phyloP scores from a whole-genome alignment of 2,797 vertebrate genomes.

The Borostomias antarcticus region DNA sequence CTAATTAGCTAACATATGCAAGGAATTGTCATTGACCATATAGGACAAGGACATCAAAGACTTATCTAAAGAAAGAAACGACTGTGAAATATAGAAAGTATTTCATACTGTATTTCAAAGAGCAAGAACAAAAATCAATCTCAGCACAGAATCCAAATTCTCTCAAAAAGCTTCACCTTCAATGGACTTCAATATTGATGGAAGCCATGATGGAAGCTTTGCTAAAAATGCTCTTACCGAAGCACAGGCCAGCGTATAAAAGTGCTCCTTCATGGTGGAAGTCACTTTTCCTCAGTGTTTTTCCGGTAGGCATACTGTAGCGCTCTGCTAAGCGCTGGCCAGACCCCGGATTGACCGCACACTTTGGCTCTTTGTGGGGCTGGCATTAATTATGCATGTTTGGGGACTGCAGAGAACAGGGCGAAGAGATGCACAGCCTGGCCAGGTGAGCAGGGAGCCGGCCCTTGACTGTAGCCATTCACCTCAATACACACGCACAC shows the following conservation, averaged over 20 bases:
- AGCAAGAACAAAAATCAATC: not conserved
- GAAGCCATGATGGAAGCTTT: not conserved
- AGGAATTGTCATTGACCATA: not conserved
- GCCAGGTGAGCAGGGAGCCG: constrained; percentile 57
- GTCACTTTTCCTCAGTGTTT: constrained; percentile 1
- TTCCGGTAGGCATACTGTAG: not conserved
- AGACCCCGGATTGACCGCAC: constrained; percentile 22
- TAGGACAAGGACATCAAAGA: not conserved
- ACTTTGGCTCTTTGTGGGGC: constrained; percentile 66
- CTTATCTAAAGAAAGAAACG: not conserved
- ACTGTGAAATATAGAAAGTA: not conserved
- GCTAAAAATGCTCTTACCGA: constrained; percentile 21
- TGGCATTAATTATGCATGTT: constrained; percentile 78
- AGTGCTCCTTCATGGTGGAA: not conserved
- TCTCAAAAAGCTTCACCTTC: not conserved
- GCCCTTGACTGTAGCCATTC: constrained; percentile 35
- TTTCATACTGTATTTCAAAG: not conserved
- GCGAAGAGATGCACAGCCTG: constrained; percentile 51
- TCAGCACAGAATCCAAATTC: not conserved
- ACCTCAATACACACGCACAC: not conserved
- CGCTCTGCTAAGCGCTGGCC: not conserved
- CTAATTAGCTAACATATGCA: not conserved
- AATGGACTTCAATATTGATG: constrained; percentile 5
- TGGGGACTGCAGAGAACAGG: constrained; percentile 73
- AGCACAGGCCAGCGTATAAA: not conserved